Percentiles rank a stretch among this genome's conserved stretches.
These are phyloP conservation scores for Baryphthengus martii DNA, from an alignment of 2,113 vertebrate genomes.

Conservation along the genomic window DNA sequence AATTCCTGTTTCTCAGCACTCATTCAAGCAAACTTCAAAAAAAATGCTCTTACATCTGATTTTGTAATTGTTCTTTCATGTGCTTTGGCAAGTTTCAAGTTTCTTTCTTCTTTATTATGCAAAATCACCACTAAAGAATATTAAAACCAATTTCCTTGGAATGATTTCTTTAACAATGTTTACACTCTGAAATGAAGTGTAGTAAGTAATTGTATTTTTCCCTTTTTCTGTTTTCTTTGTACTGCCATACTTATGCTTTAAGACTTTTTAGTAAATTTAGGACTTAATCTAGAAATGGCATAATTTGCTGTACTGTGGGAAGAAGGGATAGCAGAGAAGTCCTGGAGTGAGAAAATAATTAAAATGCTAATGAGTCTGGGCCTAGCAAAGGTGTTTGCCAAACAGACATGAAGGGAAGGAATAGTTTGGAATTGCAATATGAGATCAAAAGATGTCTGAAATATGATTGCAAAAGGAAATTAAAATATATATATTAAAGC, in stretches of 20 bases:
- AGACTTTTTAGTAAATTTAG: neutral
- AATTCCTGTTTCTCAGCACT: neutral
- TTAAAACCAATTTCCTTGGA: neutral
- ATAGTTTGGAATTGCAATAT: neutral
- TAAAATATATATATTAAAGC: neutral
- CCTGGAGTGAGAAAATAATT: constrained; percentile 49
- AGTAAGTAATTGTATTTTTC: neutral
- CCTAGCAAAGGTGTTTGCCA: constrained; percentile 46
- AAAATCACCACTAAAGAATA: neutral
- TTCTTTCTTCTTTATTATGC: neutral
- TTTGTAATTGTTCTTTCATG: neutral
- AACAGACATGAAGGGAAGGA: constrained; percentile 16
- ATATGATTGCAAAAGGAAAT: constrained; percentile 33
- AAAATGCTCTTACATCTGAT: neutral
- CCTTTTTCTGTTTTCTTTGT: neutral
- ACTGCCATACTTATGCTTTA: neutral
- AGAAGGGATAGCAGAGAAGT: neutral
- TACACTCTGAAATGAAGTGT: neutral
- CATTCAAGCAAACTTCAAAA: neutral
- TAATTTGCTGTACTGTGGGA: neutral
- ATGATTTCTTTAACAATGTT: neutral
- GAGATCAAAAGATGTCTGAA: constrained; percentile 47
- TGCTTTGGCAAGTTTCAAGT: neutral
- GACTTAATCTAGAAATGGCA: neutral
- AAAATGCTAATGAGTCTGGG: constrained; percentile 58